phyloP scores from a whole-genome alignment of 2,797 vertebrate genomes.

The Dicrostonyx torquatus region DNA sequence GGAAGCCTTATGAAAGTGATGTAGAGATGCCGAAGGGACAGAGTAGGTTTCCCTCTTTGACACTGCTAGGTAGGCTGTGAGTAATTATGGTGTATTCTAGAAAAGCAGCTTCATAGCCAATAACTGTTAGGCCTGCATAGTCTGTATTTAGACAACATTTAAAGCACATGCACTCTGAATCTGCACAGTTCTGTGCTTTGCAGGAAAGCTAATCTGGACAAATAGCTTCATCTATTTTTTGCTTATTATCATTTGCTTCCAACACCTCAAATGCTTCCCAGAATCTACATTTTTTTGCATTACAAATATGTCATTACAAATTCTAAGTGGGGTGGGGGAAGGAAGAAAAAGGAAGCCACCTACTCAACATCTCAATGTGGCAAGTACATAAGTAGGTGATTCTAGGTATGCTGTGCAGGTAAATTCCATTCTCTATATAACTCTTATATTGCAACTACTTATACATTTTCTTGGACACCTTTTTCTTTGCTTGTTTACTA shows the following conservation, averaged over 20 bases:
- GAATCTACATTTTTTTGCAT: conserved; percentile 50
- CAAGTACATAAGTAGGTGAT: conserved; percentile 47
- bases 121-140: conserved; percentile 71
- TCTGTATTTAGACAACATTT: conserved; percentile 80
- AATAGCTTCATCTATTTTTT: conserved; percentile 65
- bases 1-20: conserved; percentile 1
- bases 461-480: conserved; percentile 44
- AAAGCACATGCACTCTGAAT: conserved; percentile 71
- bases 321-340: conserved; percentile 40
- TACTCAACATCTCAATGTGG: conserved; percentile 45
- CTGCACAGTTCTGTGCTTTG: conserved; percentile 63
- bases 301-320: conserved; percentile 67
- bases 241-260: conserved; percentile 73
- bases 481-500: conserved; percentile 38
- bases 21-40: not conserved
- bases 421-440: conserved; percentile 36
- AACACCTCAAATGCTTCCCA: conserved; percentile 64
- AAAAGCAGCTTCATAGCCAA: conserved; percentile 71
- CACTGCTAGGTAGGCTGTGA: conserved; percentile 7
- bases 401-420: conserved; percentile 46
- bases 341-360: conserved; percentile 12
- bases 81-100: conserved; percentile 63
- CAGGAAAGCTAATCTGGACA: conserved; percentile 76
- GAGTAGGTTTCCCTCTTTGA: not conserved
- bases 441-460: conserved; percentile 36